Evolutionary conservation across 92 coral and sea anemone genomes (phyloP).

Genomic region (Siderastrea siderea): DNA sequence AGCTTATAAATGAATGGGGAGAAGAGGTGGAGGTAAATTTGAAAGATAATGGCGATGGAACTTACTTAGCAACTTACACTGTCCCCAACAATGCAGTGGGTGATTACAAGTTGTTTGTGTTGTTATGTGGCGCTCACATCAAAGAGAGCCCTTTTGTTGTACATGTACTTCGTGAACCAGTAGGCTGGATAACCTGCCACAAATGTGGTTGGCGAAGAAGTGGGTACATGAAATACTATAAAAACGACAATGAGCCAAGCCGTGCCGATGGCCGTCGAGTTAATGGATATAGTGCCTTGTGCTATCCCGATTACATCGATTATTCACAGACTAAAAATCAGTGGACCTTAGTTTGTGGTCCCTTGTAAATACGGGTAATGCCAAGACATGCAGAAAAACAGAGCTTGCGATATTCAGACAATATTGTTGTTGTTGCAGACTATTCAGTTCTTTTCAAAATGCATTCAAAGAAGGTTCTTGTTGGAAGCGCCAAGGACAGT

Average conservation of each 20-base stretch:
- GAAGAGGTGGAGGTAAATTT: too few species aligned
- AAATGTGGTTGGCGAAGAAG: neutral
- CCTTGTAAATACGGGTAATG: neutral
- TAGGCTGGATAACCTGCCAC: neutral
- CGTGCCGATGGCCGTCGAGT: neutral
- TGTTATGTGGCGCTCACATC: too few species aligned
- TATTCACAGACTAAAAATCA: neutral
- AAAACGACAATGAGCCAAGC: neutral
- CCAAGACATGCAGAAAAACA: neutral
- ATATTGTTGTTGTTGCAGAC: too few species aligned
- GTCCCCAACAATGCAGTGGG: too few species aligned
- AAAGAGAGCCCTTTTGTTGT: neutral
- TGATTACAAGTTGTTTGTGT: too few species aligned
- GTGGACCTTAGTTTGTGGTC: neutral
- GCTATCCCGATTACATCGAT: neutral
- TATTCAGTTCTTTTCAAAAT: too few species aligned
- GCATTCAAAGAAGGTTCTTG: too few species aligned
- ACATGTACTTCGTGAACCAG: neutral
- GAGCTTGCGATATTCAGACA: neutral
- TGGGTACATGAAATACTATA: neutral
- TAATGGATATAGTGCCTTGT: conserved; percentile 1
- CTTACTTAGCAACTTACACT: too few species aligned
- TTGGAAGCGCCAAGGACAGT: too few species aligned
- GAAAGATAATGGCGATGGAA: too few species aligned
- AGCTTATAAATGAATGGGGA: too few species aligned